phyloP scores from a whole-genome alignment of 2,113 vertebrate genomes.

The Dromaius novaehollandiae region DNA sequence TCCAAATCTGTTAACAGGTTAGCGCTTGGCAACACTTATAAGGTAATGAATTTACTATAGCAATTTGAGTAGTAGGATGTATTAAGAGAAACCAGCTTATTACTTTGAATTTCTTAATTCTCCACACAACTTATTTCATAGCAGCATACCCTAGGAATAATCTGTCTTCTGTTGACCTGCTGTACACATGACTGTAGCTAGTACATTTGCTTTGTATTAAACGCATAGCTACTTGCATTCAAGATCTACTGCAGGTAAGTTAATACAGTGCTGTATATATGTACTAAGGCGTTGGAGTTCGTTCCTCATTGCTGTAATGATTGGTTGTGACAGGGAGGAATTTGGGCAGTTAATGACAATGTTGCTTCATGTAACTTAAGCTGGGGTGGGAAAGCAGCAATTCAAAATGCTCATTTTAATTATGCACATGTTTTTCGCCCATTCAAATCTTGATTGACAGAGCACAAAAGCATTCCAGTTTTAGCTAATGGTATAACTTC shows the following conservation, averaged over 20 bases:
- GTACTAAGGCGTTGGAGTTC: background rate
- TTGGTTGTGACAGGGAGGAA: background rate
- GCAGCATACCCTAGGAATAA: background rate
- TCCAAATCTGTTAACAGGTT: constrained; percentile 36
- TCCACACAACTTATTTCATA: constrained; percentile 5
- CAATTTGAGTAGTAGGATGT: background rate
- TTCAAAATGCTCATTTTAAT: constrained; percentile 34
- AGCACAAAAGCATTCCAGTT: background rate
- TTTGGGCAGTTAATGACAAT: background rate
- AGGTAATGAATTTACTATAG: constrained; percentile 39
- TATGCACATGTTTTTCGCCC: background rate
- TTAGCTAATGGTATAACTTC: background rate
- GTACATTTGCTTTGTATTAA: background rate
- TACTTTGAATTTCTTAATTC: constrained; percentile 47
- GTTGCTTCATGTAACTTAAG: background rate
- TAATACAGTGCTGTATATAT: rapidly evolving
- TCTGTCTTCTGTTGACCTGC: background rate
- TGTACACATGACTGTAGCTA: background rate
- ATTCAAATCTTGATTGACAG: background rate
- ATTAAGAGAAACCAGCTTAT: background rate
- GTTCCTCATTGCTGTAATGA: background rate
- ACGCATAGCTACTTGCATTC: background rate
- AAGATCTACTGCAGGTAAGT: background rate
- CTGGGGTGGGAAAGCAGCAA: background rate
- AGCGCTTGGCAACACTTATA: constrained; percentile 6